Conservation (phyloP, 1,140 invertebrate species). For the Lerema accius region DNA sequence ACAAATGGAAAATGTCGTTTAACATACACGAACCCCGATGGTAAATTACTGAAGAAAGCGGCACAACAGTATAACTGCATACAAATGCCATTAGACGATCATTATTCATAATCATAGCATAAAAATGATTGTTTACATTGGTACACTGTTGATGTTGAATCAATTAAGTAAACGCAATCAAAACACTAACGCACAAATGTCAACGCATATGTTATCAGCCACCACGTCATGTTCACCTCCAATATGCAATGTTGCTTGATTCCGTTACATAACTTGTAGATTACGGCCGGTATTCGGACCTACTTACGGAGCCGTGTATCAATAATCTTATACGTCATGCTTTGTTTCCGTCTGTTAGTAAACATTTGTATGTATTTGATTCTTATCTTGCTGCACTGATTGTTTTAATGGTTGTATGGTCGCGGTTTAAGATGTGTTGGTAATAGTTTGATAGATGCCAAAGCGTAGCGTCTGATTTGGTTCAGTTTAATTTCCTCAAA, state of each 20-base stretch:
- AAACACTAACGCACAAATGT: background rate
- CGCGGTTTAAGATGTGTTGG: background rate
- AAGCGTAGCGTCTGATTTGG: too few relatives aligned
- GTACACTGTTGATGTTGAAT: background rate
- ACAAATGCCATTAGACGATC: too few relatives aligned
- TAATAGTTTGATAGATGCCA: background rate
- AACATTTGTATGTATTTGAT: background rate
- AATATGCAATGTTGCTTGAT: background rate
- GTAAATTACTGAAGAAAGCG: too few relatives aligned
- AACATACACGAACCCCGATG: too few relatives aligned
- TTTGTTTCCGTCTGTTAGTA: conserved; percentile 1
- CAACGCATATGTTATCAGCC: background rate
- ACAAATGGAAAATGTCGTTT: too few relatives aligned
- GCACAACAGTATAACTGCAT: too few relatives aligned
- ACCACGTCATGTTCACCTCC: background rate
- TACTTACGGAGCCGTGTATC: background rate
- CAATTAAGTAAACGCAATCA: background rate
- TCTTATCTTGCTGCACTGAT: background rate
- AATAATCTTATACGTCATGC: background rate
- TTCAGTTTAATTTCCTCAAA: too few relatives aligned
- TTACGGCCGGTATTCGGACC: background rate
- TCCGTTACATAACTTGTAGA: background rate
- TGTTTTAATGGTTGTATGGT: background rate
- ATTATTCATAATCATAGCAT: too few relatives aligned
- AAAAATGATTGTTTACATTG: too few relatives aligned